Conservation (phyloP, 2,888 invertebrate genomes). For the Timema podura region DNA sequence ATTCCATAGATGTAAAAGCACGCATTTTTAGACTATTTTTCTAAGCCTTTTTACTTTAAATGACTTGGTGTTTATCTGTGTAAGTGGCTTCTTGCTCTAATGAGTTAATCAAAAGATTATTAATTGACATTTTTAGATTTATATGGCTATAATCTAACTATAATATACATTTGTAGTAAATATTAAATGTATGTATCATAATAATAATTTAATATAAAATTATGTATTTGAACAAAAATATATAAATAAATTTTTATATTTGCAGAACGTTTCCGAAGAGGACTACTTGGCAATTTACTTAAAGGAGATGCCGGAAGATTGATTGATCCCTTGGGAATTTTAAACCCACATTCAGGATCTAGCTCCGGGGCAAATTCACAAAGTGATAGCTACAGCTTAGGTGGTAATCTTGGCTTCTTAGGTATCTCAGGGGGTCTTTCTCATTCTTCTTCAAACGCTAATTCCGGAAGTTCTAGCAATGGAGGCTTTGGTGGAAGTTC, state of each 20-base stretch:
- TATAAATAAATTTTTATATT: neutral
- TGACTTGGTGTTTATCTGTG: too few species aligned
- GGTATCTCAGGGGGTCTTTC: conserved; percentile 3
- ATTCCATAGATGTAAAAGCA: too few species aligned
- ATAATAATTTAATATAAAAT: too few species aligned
- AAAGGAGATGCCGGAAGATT: neutral
- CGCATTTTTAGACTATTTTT: too few species aligned
- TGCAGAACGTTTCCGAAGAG: neutral
- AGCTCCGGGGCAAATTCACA: neutral
- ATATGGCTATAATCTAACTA: too few species aligned
- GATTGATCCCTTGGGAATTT: neutral
- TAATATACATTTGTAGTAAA: too few species aligned
- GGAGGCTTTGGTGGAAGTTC: neutral
- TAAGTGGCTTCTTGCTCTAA: too few species aligned
- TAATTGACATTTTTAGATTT: too few species aligned
- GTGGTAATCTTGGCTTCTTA: conserved; percentile 4
- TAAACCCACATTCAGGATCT: neutral
- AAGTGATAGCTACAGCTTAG: conserved; percentile 6
- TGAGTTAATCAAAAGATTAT: too few species aligned
- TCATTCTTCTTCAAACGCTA: neutral
- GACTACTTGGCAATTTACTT: neutral
- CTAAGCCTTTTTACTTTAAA: too few species aligned
- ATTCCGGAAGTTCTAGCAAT: neutral
- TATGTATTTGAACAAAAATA: too few species aligned
- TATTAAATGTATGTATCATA: too few species aligned